phyloP scores from a whole-genome alignment of 1,140 invertebrate genomes.

The Cecropterus lyciades region DNA sequence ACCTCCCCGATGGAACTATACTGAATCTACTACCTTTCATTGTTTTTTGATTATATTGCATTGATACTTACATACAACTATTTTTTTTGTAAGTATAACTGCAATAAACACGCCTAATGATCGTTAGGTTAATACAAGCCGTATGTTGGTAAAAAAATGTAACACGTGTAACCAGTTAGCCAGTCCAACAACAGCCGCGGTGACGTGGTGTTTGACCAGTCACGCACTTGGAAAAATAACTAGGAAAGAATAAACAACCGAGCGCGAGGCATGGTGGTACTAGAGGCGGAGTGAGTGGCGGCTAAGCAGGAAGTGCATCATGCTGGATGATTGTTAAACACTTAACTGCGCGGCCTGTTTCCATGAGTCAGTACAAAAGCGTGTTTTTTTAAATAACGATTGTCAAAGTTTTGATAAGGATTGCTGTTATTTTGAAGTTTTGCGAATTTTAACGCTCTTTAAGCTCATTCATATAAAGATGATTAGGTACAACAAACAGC shows the following conservation, averaged over 20 bases:
- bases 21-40: too few species aligned
- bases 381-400: constrained; percentile 7
- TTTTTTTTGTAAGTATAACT: too few species aligned
- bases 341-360: constrained; percentile 20
- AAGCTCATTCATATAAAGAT: too few species aligned
- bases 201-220: constrained; percentile 57
- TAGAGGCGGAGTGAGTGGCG: constrained; percentile 31
- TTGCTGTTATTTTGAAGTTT: not conserved
- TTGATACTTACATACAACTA: too few species aligned
- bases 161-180: constrained; percentile 20
- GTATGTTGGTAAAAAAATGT: too few species aligned
- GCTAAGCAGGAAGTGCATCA: constrained; percentile 34
- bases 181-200: not conserved
- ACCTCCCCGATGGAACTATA: too few species aligned
- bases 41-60: too few species aligned
- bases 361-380: not conserved
- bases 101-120: too few species aligned
- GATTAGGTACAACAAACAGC: too few species aligned
- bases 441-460: too few species aligned
- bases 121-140: too few species aligned
- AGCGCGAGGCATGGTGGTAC: constrained; percentile 29
- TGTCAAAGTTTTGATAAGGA: too few species aligned
- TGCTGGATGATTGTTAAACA: constrained; percentile 28
- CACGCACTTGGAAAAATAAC: constrained; percentile 54
- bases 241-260: constrained; percentile 55